phyloP scores from a whole-genome alignment of 2,888 invertebrate genomes.

The Panzeria rudis region DNA sequence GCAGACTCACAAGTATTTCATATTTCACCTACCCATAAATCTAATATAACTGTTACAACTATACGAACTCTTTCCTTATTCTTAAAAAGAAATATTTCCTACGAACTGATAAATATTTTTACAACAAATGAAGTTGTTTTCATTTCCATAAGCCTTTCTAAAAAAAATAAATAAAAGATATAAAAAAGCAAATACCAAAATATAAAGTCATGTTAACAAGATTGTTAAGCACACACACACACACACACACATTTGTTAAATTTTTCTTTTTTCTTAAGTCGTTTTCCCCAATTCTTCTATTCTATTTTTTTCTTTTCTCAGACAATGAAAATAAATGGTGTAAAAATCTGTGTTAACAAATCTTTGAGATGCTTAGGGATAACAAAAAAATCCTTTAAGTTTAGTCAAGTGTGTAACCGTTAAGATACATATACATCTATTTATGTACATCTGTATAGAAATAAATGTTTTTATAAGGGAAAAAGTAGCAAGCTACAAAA shows the following conservation, averaged over 20 bases:
- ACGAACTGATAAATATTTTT: constrained; percentile 16
- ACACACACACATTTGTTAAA: constrained; percentile 47
- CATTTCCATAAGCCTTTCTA: constrained; percentile 24
- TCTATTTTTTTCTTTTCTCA: neutral
- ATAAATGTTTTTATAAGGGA: constrained; percentile 20
- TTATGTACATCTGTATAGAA: neutral
- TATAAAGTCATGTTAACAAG: constrained; percentile 67
- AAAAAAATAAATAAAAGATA: constrained; percentile 6
- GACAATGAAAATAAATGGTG: constrained; percentile 71
- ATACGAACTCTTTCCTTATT: neutral
- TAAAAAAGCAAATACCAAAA: neutral
- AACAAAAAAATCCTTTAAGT: constrained; percentile 40
- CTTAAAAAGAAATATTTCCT: neutral
- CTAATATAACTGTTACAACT: neutral
- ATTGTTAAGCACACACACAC: constrained; percentile 64
- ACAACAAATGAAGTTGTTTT: constrained; percentile 11
- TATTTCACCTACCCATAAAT: neutral
- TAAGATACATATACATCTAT: constrained; percentile 4
- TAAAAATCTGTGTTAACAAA: constrained; percentile 71
- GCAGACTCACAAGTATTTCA: neutral
- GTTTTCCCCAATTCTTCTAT: constrained; percentile 6
- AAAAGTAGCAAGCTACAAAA: neutral
- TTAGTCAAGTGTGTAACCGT: constrained; percentile 44
- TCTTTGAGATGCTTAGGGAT: constrained; percentile 61
- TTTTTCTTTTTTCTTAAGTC: constrained; percentile 13